Evolutionary conservation across 2,797 vertebrate genomes (phyloP), one percentile per base, ranked within the genome.

Genomic region (Ibycter americanus): DNA sequence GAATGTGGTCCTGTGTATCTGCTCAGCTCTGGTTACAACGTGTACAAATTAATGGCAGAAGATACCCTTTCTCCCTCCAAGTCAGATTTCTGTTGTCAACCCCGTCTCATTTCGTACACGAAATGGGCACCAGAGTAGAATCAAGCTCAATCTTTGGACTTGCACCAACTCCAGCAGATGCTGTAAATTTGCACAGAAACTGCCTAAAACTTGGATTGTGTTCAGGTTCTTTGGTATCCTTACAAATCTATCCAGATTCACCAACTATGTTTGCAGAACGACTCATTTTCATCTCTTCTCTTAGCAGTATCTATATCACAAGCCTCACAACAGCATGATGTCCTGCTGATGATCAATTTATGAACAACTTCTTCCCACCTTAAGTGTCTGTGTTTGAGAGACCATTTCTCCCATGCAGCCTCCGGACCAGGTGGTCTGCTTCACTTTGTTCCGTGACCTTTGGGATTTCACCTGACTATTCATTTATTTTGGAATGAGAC

Each of bases 101-200:
- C 49, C 25, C 44, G 65, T 93, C 29, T 91, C 36, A 76, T 92
- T 81, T 95, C 0, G 7, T 72, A 90, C 68, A 38, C 23, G 27
- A 89, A 96, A 95, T 29, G 68, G 87, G 72, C 82, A 95, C n/a
- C 63, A 83, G 72, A 47, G 58, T 58, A 81, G 58, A 61, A 90
- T 49, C 26, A 44, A 58, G 13, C 72, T 85, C 58, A 54, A 68
- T 21, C 47, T 92, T 83, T 95, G 95, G 89, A 91, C 78, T 81
- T 40, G 17, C 29, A 83, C 49, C 91, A 95, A 66, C 62, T 52
- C 52, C 15, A 90, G 51, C 86, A 96, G 89, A 96, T 92, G 96
- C 78, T 83, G 83, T 58, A 84, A 93, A 92, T 89, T 96, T 89
- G 83, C 93, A 93, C 68, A 93, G 74, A 95, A 96, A 95, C 59